Evolutionary conservation across 30 jellyfish, hydroid and myxozoan genomes (phyloP).

Genomic region (Aurelia coerulea): DNA sequence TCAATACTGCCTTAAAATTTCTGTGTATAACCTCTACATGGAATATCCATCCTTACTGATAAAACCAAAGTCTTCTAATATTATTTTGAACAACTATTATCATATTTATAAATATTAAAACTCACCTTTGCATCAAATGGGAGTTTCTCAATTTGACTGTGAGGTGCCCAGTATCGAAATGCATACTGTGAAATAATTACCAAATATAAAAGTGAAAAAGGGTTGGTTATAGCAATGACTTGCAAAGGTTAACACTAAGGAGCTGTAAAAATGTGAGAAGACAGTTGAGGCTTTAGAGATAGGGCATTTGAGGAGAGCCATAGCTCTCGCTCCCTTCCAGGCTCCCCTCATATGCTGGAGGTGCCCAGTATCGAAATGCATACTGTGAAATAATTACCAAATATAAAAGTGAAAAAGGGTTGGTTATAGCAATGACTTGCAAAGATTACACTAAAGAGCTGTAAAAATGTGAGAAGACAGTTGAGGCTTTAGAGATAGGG

Average conservation of each 20-base stretch:
- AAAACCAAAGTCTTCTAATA: too few species aligned
- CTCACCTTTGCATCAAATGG: constrained; percentile 71
- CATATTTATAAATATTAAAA: neutral
- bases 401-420: neutral
- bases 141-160: constrained; percentile 37
- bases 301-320: too few species aligned
- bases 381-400: constrained; percentile 26
- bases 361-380: constrained; percentile 86
- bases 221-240: neutral
- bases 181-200: constrained; percentile 61
- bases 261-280: too few species aligned
- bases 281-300: too few species aligned
- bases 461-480: too few species aligned
- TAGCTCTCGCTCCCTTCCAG: too few species aligned
- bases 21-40: too few species aligned
- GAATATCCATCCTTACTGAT: too few species aligned
- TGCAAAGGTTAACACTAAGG: neutral
- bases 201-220: neutral
- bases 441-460: neutral
- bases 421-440: neutral
- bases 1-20: too few species aligned
- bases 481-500: too few species aligned
- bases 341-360: too few species aligned
- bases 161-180: constrained; percentile 79
- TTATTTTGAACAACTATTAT: too few species aligned